phyloP scores from a whole-genome alignment of 2,888 invertebrate species.

The Leptinotarsa rubiginosa region DNA sequence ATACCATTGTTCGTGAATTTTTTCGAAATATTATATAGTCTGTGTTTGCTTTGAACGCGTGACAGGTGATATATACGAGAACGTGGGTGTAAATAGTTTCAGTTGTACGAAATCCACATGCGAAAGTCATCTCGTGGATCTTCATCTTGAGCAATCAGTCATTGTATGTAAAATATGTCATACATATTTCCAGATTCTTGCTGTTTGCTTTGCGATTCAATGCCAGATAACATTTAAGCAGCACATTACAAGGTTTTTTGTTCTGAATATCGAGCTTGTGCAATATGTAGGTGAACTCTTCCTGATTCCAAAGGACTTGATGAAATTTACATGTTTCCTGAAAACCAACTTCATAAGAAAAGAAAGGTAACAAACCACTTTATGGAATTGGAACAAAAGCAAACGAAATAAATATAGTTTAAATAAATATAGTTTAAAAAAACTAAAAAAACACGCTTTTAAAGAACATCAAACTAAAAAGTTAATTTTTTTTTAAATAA shows the following conservation, averaged over 20 bases:
- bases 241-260: conserved; percentile 36
- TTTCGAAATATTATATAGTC: not conserved
- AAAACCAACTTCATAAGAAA: no score
- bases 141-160: conserved; percentile 38
- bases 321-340: not conserved
- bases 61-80: conserved; percentile 4
- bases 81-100: conserved; percentile 18
- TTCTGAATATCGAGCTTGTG: conserved; percentile 35
- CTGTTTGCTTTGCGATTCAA: conserved; percentile 36
- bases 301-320: conserved; percentile 4
- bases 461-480: no score
- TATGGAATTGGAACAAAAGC: no score
- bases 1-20: not conserved
- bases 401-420: no score
- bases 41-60: not conserved
- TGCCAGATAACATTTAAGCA: conserved; percentile 41
- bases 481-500: no score
- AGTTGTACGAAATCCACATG: conserved; percentile 26
- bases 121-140: conserved; percentile 30
- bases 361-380: no score
- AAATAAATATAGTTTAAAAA: no score
- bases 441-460: no score
- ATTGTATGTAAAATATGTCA: conserved; percentile 41
- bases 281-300: conserved; percentile 23
- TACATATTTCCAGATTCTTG: conserved; percentile 41